Conservation (phyloP, 2,113 vertebrate species). For the Eclectus roratus region DNA sequence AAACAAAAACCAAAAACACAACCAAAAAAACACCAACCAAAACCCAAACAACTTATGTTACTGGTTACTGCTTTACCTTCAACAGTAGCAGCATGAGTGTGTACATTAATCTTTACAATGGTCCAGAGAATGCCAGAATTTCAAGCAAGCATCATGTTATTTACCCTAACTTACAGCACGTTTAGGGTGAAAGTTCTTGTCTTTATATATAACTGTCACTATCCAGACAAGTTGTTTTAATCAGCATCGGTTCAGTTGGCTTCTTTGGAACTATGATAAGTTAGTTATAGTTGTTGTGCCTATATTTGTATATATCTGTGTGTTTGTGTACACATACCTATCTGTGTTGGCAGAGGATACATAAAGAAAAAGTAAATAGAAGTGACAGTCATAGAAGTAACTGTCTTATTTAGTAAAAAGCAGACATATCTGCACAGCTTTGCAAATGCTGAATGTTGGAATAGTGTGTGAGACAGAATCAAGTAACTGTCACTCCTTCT, state of each 20-base stretch:
- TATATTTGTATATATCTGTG: rapidly evolving
- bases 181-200: neutral
- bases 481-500: neutral
- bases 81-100: rapidly evolving
- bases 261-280: neutral
- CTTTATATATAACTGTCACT: neutral
- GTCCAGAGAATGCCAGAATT: neutral
- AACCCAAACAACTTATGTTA: neutral
- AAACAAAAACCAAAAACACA: neutral
- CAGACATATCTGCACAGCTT: neutral
- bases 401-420: neutral
- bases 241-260: rapidly evolving
- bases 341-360: neutral
- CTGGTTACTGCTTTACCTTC: neutral
- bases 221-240: neutral
- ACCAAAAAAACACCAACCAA: no score
- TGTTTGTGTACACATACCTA: neutral
- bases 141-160: neutral
- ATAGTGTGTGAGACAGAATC: neutral
- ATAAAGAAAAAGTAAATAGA: neutral
- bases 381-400: neutral
- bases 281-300: neutral
- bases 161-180: neutral
- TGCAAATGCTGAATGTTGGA: neutral
- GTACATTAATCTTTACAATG: neutral